Evolutionary conservation across 1,140 invertebrate genomes (phyloP), one percentile per base, ranked within the genome.

Genomic region (Aradophagus sp.): DNA sequence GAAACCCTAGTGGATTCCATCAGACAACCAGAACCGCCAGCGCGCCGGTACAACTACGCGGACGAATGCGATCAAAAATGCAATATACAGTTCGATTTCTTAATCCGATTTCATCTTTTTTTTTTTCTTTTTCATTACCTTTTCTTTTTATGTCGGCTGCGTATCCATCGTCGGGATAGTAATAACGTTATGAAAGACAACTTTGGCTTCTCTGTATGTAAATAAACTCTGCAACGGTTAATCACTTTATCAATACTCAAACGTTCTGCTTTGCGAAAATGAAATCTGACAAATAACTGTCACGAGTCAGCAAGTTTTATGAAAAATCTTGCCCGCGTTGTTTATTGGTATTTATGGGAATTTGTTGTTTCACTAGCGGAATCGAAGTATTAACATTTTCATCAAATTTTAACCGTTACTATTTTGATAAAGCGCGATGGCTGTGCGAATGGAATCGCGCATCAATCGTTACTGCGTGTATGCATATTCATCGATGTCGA

Each of bases 21-120:
- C 71, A 74, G 77, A 80, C 78, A 70, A 67, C 38, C 68, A 70
- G 74, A 77, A 74, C 74, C 47, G 38, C 31, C 35, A 62, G 71
- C 71, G 59, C 70, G 62, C 71, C 53, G 52, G 68, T 50, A 63
- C 50, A 72, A 73, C 61, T 73, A 32, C 26, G 31, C 31, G 42
- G 45, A 55, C 69, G 41, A 66, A 58, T 48, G 44, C 55, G 76
- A 83, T 84, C 72, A 85, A 84, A 84, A 83, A 84, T 84, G 77
- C 78, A 84, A 84, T 81, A 84, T 85, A 77, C 75, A 79, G 73
- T 80, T 80, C 78, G 77, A 84, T 84, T 83, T 84, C 81, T 82
- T 83, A 80, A 84, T 85, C 78, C 80, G 81, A 84, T 85, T 84
- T 79, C 67, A 72, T 68, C 59, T 44, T 67, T 65, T 70, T 78